phyloP scores from a whole-genome alignment of 2,113 vertebrate species.

The Ptilonorhynchus violaceus region DNA sequence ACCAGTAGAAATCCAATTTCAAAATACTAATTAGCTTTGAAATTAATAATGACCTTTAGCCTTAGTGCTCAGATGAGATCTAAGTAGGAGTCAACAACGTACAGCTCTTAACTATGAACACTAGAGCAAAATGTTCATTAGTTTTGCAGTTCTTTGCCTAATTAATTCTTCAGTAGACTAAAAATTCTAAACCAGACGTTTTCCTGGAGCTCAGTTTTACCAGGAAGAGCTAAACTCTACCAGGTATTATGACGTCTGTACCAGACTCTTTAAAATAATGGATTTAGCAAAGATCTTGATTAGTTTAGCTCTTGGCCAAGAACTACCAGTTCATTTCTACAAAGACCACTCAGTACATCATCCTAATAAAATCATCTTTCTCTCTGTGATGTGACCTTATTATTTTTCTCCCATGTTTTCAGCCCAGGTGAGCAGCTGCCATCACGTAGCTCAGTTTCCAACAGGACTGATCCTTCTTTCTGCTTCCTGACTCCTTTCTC shows the following conservation, averaged over 20 bases:
- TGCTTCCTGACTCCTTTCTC: background rate
- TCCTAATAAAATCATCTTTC: background rate
- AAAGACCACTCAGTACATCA: background rate
- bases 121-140: background rate
- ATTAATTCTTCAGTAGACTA: background rate
- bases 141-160: background rate
- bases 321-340: background rate
- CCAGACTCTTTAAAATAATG: background rate
- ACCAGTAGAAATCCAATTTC: background rate
- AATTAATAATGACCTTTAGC: background rate
- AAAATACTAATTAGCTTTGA: slow-evolving; percentile 14
- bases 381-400: background rate
- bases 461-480: background rate
- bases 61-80: background rate
- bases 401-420: background rate
- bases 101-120: background rate
- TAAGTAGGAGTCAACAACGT: background rate
- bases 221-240: background rate
- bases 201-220: background rate
- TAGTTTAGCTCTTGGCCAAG: background rate
- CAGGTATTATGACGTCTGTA: background rate
- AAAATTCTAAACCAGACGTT: background rate
- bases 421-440: background rate
- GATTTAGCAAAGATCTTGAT: background rate
- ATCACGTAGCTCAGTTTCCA: background rate